A percentile compares a stretch with the other conserved stretches of the same genome.
Evolutionary conservation across 2,113 vertebrate species (phyloP).

Genomic region (Dicaeum eximium): DNA sequence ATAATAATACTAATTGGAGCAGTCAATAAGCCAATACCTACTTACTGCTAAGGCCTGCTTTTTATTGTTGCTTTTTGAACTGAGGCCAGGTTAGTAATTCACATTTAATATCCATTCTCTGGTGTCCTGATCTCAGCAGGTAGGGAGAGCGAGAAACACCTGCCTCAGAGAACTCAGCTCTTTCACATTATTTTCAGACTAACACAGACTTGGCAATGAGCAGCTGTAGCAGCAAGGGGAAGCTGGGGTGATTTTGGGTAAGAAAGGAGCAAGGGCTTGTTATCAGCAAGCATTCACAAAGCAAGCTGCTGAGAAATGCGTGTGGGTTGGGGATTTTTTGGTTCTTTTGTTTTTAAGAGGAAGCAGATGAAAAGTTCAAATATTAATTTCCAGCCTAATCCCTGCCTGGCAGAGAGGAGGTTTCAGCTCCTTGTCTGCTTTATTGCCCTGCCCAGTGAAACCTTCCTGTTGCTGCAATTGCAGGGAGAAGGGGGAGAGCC

Average conservation of each 20-base stretch:
- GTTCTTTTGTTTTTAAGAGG: background rate
- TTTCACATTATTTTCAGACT: background rate
- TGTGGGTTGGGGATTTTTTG: background rate
- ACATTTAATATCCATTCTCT: background rate
- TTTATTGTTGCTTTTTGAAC: background rate
- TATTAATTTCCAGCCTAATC: background rate
- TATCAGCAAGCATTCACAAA: background rate
- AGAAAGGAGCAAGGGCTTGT: background rate
- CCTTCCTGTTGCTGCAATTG: background rate
- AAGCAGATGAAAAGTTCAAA: background rate
- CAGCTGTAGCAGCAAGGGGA: background rate
- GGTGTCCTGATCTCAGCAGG: background rate
- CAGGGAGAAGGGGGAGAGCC: background rate
- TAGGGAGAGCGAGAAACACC: background rate
- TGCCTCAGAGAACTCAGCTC: background rate
- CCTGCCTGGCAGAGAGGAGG: background rate
- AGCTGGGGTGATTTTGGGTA: background rate
- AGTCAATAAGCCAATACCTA: background rate
- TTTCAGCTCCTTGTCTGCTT: background rate
- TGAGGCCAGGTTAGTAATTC: background rate
- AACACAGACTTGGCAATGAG: background rate
- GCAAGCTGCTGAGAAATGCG: background rate
- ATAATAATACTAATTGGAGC: background rate
- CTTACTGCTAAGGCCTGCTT: background rate
- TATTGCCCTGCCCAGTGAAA: background rate